Conservation (phyloP, 2,888 invertebrate genomes). For the Tetragonula carbonaria region DNA sequence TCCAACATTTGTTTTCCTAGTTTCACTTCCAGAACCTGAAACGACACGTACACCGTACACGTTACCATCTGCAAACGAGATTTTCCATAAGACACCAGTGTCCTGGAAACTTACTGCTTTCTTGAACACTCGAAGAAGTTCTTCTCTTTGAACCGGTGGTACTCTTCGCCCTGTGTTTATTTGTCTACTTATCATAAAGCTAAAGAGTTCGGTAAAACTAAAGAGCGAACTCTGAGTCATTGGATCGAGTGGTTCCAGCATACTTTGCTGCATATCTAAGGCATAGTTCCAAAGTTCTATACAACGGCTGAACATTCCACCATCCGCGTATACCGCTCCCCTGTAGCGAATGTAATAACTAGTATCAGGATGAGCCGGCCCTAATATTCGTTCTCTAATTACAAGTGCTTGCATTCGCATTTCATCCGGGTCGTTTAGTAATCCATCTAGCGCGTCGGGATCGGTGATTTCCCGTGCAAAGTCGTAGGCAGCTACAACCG, state of each 20-base stretch:
- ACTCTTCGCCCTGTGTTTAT: conserved; percentile 89
- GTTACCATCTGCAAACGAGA: not conserved
- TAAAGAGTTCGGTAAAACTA: conserved; percentile 97
- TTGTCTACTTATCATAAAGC: conserved; percentile 94
- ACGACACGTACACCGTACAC: not conserved
- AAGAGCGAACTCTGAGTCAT: conserved; percentile 97
- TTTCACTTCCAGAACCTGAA: conserved; percentile 88
- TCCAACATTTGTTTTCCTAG: conserved; percentile 87
- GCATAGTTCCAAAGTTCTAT: conserved; percentile 98
- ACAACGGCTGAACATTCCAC: conserved; percentile 96
- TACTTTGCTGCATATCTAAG: conserved; percentile 97
- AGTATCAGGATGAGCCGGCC: conserved; percentile 98
- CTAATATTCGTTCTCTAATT: conserved; percentile 95
- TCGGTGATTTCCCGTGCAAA: conserved; percentile 93
- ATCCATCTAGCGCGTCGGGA: conserved; percentile 91
- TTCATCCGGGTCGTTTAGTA: conserved; percentile 96
- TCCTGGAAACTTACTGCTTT: conserved; percentile 88
- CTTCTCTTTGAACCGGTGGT: conserved; percentile 92
- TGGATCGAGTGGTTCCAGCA: conserved; percentile 95
- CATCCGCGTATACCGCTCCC: conserved; percentile 97
- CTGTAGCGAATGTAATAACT: conserved; percentile 98
- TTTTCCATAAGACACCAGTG: not conserved
- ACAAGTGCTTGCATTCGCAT: conserved; percentile 98
- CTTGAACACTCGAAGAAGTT: conserved; percentile 92
- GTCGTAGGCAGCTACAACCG: conserved; percentile 94